These are phyloP conservation scores for Pterostichus niger DNA, from an alignment of 2,888 invertebrate species.

Conservation along the genomic window DNA sequence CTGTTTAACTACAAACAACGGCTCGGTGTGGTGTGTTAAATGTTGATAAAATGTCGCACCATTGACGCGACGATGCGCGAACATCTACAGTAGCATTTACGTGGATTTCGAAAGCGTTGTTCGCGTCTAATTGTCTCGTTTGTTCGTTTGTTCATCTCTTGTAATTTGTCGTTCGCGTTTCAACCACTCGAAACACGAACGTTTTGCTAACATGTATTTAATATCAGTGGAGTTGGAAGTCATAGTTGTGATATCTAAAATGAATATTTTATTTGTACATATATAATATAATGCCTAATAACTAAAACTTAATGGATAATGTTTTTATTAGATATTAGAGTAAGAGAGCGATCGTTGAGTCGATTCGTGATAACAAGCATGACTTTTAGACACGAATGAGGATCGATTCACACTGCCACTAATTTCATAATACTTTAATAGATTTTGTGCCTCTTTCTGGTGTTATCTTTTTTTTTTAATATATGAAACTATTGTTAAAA, in stretches of 20 bases:
- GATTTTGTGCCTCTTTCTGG: conserved; percentile 22
- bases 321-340: conserved; percentile 65
- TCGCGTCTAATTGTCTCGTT: conserved; percentile 50
- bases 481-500: conserved; percentile 18
- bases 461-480: conserved; percentile 21
- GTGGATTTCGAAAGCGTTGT: neutral
- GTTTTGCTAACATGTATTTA: conserved; percentile 49
- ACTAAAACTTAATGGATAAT: conserved; percentile 66
- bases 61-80: conserved; percentile 5
- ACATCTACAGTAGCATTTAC: neutral
- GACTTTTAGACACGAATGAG: conserved; percentile 54
- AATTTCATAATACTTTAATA: conserved; percentile 35
- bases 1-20: conserved; percentile 58
- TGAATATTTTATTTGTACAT: conserved; percentile 67
- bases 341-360: conserved; percentile 54
- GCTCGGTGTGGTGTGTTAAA: conserved; percentile 42
- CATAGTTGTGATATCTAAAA: conserved; percentile 67
- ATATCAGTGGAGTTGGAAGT: conserved; percentile 67
- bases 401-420: conserved; percentile 21
- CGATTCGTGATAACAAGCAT: conserved; percentile 63
- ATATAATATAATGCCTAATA: conserved; percentile 66
- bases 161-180: conserved; percentile 32
- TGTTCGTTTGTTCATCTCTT: conserved; percentile 57
- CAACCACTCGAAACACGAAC: neutral
- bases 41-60: conserved; percentile 51